Evolutionary conservation across 2,113 vertebrate genomes (phyloP).

Genomic region (Dasyprocta punctata): DNA sequence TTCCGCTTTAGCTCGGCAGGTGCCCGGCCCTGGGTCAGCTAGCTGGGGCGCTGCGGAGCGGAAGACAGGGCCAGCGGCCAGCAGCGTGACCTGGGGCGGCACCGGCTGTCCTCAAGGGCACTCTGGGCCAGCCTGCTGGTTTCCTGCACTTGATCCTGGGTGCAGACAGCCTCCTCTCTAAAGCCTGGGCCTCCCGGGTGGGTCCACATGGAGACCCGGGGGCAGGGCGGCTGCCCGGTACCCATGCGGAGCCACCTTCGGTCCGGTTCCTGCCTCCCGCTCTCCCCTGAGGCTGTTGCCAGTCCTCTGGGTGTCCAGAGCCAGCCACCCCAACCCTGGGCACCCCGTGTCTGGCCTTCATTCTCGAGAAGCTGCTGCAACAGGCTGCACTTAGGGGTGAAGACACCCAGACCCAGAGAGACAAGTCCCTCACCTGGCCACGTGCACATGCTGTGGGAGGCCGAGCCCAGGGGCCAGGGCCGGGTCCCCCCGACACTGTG

Average conservation of each 20-base stretch:
- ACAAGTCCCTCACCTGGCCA: rapidly evolving
- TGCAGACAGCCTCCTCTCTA: too few species aligned
- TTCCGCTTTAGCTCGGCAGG: background rate
- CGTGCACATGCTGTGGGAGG: background rate
- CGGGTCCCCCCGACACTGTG: background rate
- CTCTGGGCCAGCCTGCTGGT: background rate
- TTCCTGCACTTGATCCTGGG: background rate
- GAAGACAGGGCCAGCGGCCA: background rate
- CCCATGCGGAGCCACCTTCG: background rate
- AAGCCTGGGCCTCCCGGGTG: background rate
- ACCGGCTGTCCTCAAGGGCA: background rate
- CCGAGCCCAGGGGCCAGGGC: background rate
- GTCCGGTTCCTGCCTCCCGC: background rate
- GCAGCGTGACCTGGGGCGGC: background rate
- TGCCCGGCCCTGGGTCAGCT: background rate
- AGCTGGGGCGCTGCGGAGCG: too few species aligned
- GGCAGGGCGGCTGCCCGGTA: background rate
- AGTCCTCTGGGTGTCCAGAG: background rate
- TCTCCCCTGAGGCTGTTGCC: background rate
- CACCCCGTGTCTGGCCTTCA: background rate
- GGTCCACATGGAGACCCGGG: background rate
- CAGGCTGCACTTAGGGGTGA: background rate
- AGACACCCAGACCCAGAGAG: background rate
- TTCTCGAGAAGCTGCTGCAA: rapidly evolving
- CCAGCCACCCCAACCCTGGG: background rate